phyloP scores from a whole-genome alignment of 2,113 vertebrate species.

The Notothenia coriiceps region DNA sequence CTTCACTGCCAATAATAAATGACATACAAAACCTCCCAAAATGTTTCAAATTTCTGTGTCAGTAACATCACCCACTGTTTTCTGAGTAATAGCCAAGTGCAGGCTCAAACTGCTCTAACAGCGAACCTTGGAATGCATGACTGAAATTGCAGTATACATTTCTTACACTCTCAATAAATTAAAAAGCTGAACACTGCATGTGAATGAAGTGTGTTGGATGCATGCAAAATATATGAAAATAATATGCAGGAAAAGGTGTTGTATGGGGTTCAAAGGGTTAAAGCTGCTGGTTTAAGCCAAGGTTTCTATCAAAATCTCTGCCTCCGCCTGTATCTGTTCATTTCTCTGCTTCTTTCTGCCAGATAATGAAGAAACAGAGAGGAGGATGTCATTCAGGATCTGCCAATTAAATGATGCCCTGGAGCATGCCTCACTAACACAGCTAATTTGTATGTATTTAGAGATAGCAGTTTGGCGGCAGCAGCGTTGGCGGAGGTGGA shows the following conservation, averaged over 20 bases:
- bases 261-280: constrained; percentile 18
- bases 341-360: constrained; percentile 30
- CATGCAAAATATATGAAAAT: constrained; percentile 34
- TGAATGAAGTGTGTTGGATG: constrained; percentile 4
- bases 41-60: background rate
- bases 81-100: background rate
- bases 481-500: constrained; percentile 20
- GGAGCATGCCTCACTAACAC: constrained; percentile 65
- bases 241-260: background rate
- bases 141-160: background rate
- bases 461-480: constrained; percentile 36
- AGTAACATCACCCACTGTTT: background rate
- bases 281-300: constrained; percentile 33
- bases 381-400: constrained; percentile 59
- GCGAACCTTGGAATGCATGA: background rate
- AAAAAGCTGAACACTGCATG: background rate
- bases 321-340: constrained; percentile 16
- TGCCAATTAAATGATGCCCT: constrained; percentile 80
- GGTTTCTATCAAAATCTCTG: constrained; percentile 53
- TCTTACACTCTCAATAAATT: background rate
- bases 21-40: background rate
- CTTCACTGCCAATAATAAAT: too few relatives aligned
- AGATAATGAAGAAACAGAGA: constrained; percentile 37
- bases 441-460: constrained; percentile 74
- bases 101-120: accelerated